Evolutionary conservation across 1,140 invertebrate species (phyloP).

Genomic region (Himalopsyche phryganea): DNA sequence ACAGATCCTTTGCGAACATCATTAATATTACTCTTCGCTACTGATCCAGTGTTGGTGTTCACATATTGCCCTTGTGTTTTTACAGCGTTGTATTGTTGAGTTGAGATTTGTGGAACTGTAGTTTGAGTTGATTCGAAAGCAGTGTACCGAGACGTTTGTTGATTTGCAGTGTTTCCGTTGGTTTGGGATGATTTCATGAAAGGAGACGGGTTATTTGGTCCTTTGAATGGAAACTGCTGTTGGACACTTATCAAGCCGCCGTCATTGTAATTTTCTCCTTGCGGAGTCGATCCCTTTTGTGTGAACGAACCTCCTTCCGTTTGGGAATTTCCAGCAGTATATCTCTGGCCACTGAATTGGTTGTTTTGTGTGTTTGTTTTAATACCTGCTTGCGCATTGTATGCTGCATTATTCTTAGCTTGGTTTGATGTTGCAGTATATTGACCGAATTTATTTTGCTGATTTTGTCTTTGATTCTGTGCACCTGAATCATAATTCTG

Average conservation of each 20-base stretch:
- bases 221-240: constrained; percentile 14
- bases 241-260: constrained; percentile 14
- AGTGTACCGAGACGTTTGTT: constrained; percentile 7
- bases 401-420: not conserved
- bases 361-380: not conserved
- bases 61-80: constrained; percentile 7
- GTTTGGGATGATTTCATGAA: not conserved
- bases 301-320: not conserved
- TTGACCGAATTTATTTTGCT: too few relatives aligned
- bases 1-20: too few relatives aligned
- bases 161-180: not conserved
- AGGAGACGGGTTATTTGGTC: not conserved
- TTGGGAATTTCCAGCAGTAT: not conserved
- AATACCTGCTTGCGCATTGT: not conserved
- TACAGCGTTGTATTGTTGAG: not conserved
- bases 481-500: not conserved
- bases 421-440: not conserved
- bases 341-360: not conserved
- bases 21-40: too few relatives aligned
- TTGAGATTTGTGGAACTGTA: not conserved
- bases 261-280: constrained; percentile 3
- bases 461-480: too few relatives aligned
- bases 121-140: not conserved
- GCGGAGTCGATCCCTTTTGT: not conserved
- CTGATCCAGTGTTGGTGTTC: not conserved